Percentiles rank a stretch among this genome's conserved stretches.
phyloP scores from a whole-genome alignment of 2,113 vertebrate genomes.

The Anser cygnoides region DNA sequence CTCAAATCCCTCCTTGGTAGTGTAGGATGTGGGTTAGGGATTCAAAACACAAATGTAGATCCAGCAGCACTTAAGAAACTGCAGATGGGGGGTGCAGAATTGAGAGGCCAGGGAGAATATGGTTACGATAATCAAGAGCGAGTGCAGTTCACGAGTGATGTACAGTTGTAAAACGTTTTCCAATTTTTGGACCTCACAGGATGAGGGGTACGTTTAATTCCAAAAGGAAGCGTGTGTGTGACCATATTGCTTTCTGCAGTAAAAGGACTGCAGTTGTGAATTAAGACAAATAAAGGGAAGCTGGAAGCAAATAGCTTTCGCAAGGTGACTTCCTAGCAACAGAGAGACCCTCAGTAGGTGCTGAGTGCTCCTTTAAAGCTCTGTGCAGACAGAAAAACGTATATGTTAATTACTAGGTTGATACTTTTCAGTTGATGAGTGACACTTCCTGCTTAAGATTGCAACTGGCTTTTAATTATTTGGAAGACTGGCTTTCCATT shows the following conservation, averaged over 20 bases:
- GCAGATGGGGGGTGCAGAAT: not conserved
- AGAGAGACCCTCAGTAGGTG: not conserved
- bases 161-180: not conserved
- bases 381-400: not conserved
- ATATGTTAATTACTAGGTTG: conserved; percentile 6
- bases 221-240: not conserved
- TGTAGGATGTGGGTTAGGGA: conserved; percentile 58
- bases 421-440: conserved; percentile 24
- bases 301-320: conserved; percentile 7
- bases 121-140: conserved; percentile 10
- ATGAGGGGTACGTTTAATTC: not conserved
- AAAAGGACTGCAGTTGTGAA: not conserved
- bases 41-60: conserved; percentile 30
- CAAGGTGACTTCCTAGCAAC: not conserved
- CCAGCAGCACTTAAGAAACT: conserved; percentile 31
- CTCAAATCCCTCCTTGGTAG: not conserved
- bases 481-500: conserved; percentile 35
- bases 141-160: not conserved
- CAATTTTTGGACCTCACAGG: conserved; percentile 48
- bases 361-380: not conserved
- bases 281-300: conserved; percentile 7
- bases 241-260: not conserved
- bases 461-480: conserved; percentile 52
- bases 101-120: conserved; percentile 22
- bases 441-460: conserved; percentile 31